Evolutionary conservation across 92 coral and sea anemone species (phyloP), one percentile per base, ranked within the genome.

Genomic region (Porites cylindrica): DNA sequence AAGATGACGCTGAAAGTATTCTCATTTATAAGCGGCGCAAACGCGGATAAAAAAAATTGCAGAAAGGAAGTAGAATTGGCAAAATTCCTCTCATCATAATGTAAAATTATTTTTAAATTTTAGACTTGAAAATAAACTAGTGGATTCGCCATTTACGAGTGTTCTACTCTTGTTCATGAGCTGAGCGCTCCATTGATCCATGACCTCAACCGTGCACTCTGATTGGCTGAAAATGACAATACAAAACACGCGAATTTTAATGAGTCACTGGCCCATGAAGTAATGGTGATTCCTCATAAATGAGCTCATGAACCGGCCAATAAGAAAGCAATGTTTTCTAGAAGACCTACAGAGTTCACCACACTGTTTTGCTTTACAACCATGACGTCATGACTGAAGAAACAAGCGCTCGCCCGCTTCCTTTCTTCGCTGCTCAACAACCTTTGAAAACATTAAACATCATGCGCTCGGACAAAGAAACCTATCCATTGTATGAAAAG

Each of bases 231-330:
- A 12, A 19, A 65, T 43, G 80, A 60, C 69, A 90, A 80, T 60
- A 92, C 61, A 85, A 86, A 89, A 82, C 92, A 88, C 72, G 89
- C 59, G 90, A 85, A 87, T 85, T 93, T 94, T 95, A 88, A 95
- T 91, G 90, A 93, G 82, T 86, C 92, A 91, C 68, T 81, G 90
- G 88, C 75, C 89, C 96, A 95, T 95, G 98, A 91, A 95, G 98
- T 95, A 93, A 95, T 95, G 94, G 91, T 82, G 94, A 95, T 95
- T 95, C 98, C 98, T 87, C 66, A 86, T 67, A 88, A 82, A 95
- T 95, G 96, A 95, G 96, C 96, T 95, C 91, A 95, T 95, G 85
- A 85, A 80, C 38, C 53, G 67, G 64, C 98, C 98, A 95, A 95
- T 95, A 84, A 95, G 96, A 93, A 82, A 59, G 81, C 83, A 43